Evolutionary conservation across 2,888 invertebrate species (phyloP), one percentile per base, ranked within the genome.

Genomic region (Icerya purchasi): DNA sequence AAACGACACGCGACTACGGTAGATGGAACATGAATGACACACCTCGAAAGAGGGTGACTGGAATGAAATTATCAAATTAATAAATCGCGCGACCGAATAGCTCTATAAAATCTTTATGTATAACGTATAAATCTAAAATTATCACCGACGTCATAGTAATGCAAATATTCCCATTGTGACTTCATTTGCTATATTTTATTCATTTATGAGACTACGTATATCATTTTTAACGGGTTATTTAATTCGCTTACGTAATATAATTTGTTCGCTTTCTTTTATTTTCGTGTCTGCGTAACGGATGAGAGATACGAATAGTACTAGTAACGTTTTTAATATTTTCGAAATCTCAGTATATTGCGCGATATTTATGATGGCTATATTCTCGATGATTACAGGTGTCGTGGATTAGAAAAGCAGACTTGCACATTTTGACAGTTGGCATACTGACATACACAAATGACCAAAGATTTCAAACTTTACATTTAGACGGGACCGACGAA

Each of bases 401-500:
- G 14, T 87, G 87, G 87, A 87, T 87, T 66, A 76, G 88, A 10
- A 85, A 87, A 68, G 77, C 86, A 18, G 87, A 88, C 70, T 76
- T 87, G 51, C 87, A 87, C 75, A 80, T 83, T 65, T 73, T 83
- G 55, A 83, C 83, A 20, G 82, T 82, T 22, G 82, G 82, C 58
- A 79, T 82, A 65, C 74, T 82, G 71, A 82, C 83, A 56, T 83
- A 83, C 69, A 83, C 83, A 36, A 82, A 81, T 68, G 83, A 83
- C 71, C 82, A 82, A 69, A 76, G 83, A 63, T 83, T 82, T 68
- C 79, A 82, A 69, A 79, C 81, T 54, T 72, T 82, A 50, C 83
- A 83, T 71, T 77, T 79, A 54, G 82, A 82, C 68, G 82, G 82
- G 62, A 80, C 80, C 54, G 81, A 83, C 66, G 82, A 83, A 70